Conservation (phyloP, 2,113 vertebrate genomes). For the Turnix velox region DNA sequence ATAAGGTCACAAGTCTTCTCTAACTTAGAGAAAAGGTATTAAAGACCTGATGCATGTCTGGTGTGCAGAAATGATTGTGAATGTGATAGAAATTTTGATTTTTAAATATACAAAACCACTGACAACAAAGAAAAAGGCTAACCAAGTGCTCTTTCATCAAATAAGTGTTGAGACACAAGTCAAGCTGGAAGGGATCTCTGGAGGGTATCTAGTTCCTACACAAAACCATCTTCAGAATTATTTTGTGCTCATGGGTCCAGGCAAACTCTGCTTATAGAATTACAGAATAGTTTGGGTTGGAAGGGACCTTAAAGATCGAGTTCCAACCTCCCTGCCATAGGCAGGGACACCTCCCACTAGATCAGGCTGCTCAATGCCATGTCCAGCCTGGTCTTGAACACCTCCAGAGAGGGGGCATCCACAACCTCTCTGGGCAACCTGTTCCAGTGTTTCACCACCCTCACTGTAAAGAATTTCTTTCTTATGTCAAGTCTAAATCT, state of each 20-base stretch:
- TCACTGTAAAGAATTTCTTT: no score
- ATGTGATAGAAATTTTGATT: background rate
- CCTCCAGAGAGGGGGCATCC: no score
- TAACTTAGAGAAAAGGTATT: background rate
- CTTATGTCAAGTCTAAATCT: no score
- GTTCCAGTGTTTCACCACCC: no score
- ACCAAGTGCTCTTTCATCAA: background rate
- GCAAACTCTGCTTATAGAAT: background rate
- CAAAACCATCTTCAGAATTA: background rate
- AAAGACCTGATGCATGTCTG: background rate
- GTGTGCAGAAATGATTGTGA: background rate
- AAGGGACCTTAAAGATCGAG: no score
- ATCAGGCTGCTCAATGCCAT: no score
- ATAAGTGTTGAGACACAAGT: rapidly evolving
- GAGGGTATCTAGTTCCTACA: background rate
- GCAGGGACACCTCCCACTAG: no score
- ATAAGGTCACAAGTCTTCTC: background rate
- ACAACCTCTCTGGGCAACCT: no score
- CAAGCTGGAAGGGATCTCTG: background rate
- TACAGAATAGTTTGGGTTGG: no score
- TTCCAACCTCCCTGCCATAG: no score
- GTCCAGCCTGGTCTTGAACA: no score
- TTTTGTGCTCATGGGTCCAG: background rate
- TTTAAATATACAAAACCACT: background rate
- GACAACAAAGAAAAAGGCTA: background rate